phyloP scores from a whole-genome alignment of 1,140 invertebrate species.

The Papilio machaon region DNA sequence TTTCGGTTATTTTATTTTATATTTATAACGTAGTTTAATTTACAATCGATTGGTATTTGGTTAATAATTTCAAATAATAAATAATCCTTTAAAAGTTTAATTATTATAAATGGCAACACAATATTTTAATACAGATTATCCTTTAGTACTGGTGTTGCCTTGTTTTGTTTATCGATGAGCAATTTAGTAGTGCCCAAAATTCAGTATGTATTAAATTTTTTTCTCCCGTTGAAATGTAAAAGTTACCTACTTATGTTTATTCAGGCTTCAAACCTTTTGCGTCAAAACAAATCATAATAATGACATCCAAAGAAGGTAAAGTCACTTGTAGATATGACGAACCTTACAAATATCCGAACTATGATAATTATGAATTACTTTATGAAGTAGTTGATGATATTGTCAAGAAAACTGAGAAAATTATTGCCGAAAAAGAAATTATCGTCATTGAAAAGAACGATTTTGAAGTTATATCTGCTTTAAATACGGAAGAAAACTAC shows the following conservation, averaged over 20 bases:
- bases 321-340: conserved; percentile 53
- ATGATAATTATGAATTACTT: conserved; percentile 45
- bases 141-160: neutral
- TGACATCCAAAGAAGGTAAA: conserved; percentile 59
- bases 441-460: conserved; percentile 48
- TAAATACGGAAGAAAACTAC: conserved; percentile 45
- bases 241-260: conserved; percentile 12
- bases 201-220: no score
- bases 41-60: neutral
- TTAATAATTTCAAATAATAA: neutral
- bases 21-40: conserved; percentile 1
- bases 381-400: conserved; percentile 56
- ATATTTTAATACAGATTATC: neutral
- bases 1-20: conserved; percentile 51
- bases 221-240: conserved; percentile 7
- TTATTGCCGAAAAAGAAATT: conserved; percentile 37
- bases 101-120: neutral
- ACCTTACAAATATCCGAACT: conserved; percentile 33
- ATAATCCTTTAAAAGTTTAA: neutral
- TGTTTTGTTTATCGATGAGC: neutral
- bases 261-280: conserved; percentile 71
- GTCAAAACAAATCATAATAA: conserved; percentile 66
- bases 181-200: no score
- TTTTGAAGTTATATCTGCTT: conserved; percentile 60
- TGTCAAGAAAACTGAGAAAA: conserved; percentile 58